Base-by-base conservation (phyloP, 2,113 vertebrate genomes). In the Amblyopsis rosae region DNA sequence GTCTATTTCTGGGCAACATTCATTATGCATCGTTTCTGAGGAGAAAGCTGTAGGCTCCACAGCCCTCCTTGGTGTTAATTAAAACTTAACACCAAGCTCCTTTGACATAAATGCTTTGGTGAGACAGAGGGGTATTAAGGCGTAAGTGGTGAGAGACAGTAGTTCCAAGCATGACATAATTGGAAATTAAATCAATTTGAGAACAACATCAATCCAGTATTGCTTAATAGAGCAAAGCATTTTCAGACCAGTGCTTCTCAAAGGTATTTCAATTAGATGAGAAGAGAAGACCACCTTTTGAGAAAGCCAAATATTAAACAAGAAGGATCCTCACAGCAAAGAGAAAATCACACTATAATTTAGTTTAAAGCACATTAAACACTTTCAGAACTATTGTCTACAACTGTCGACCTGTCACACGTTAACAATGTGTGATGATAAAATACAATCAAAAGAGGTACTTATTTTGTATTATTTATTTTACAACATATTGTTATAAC, bases 121-220 rank as follows among this genome's bases (percentile, higher is more conserved):
- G 45, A 78, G 74, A 75, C 41, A 63, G 67, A 70, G 59, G 66
- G 77, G 65, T 61, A 61, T 69, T 76, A 70, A 48, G 59, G 61
- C 62, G 66, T 68, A 59, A 50, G 58, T 72, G 65, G 76, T 46
- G 66, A 68, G 68, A 66, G 54, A 77, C 59, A 62, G 62, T 53
- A 67, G 70, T 78, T 80, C 72, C 65, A 69, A 67, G 87, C 82
- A 76, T 71, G 79, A 75, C 77, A 54, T 91, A 91, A 93, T 91
- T 90, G 73, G 63, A 65, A 68, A 64, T 75, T 78, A 82, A 80
- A 88, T 91, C 87, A 82, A 75, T 82, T 90, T 79, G 84, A 83
- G 70, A 80, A 79, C 85, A 78, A 86, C 82, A 86, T 90, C 86
- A 88, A 76, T 91, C 85, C 87, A 77, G 84, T 79, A 81, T 69